phyloP scores from a whole-genome alignment of 2,113 vertebrate species.

The Saccopteryx bilineata region DNA sequence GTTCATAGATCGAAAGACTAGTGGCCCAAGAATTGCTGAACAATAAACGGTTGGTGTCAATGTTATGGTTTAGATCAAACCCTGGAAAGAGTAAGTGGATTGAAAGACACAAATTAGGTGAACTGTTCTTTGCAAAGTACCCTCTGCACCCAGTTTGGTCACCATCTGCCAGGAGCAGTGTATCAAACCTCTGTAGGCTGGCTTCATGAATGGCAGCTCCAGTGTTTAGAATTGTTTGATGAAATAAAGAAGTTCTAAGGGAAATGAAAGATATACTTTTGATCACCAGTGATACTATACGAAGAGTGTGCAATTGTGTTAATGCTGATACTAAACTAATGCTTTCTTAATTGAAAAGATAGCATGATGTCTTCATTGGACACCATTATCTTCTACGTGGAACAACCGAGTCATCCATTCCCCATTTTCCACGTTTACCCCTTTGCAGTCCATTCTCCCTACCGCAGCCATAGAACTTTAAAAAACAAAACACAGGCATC shows the following conservation, averaged over 20 bases:
- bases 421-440: background rate
- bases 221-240: background rate
- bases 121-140: slow-evolving; percentile 41
- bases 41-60: slow-evolving; percentile 83
- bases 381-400: background rate
- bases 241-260: background rate
- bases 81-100: slow-evolving; percentile 46
- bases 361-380: background rate
- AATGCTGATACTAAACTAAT: background rate
- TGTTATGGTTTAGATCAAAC: slow-evolving; percentile 82
- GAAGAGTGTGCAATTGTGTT: background rate
- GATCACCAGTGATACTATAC: background rate
- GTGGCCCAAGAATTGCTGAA: slow-evolving; percentile 83
- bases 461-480: background rate
- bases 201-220: background rate
- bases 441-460: background rate
- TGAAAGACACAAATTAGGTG: background rate
- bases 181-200: background rate
- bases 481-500: background rate
- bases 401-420: background rate
- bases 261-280: slow-evolving; percentile 1
- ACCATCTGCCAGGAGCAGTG: background rate
- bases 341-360: background rate
- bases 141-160: background rate
- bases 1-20: slow-evolving; percentile 82